phyloP scores from a whole-genome alignment of 2,888 invertebrate species.

The Thymelicus acteon region DNA sequence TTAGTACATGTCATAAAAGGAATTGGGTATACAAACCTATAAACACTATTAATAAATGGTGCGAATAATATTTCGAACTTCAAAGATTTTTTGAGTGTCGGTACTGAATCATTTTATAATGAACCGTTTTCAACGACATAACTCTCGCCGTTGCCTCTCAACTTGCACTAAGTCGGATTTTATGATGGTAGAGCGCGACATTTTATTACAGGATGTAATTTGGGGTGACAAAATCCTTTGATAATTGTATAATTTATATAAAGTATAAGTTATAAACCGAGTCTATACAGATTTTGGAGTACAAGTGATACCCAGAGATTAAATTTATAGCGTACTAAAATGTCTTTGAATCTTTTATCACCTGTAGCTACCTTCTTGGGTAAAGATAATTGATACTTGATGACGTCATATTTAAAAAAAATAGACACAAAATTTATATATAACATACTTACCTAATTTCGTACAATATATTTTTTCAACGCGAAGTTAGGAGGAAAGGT shows the following conservation, averaged over 20 bases:
- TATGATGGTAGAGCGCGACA: neutral
- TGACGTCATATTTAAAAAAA: no score
- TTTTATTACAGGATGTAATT: neutral
- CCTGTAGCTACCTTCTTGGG: neutral
- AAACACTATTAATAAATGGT: no score
- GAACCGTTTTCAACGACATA: neutral
- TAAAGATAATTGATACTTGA: neutral
- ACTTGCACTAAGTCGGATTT: neutral
- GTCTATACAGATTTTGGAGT: neutral
- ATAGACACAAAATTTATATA: no score
- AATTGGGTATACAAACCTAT: no score
- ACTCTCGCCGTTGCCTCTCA: neutral
- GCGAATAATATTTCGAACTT: no score
- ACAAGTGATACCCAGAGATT: neutral
- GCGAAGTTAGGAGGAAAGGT: no score
- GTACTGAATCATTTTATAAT: neutral
- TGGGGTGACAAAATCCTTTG: constrained; percentile 2
- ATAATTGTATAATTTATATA: neutral
- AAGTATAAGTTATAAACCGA: neutral
- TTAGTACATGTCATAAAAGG: no score
- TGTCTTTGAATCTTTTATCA: neutral
- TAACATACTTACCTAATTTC: no score
- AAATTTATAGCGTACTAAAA: constrained; percentile 1
- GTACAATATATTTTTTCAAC: no score
- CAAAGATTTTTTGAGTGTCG: no score